Evolutionary conservation across 53 echinoderm and acorn worm species (phyloP), one percentile per base, ranked within the genome.

Genomic region (Arbacia lixula): DNA sequence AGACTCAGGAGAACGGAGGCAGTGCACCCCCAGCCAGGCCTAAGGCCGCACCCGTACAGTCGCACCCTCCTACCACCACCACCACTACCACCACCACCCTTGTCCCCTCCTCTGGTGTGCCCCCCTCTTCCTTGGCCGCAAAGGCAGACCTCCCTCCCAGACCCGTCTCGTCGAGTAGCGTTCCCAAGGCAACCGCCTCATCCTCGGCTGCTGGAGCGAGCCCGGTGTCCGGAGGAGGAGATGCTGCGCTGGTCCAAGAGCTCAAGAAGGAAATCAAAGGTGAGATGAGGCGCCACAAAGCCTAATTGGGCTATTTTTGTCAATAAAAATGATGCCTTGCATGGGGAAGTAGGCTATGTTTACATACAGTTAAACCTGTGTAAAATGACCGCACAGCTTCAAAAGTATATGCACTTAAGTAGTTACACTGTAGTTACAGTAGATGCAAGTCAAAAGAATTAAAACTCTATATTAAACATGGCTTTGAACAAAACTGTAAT

Each of bases 261-360:
- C 17, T 77, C 24, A 77, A 77, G 58, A 77, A 77, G 58, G 77
- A 60, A 57, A 77, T 77, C 41, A 77, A 77, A 77, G 21, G 77
- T 77, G 40, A 53, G 66, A 22, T n/a, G n/a, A n/a, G n/a, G n/a
- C n/a, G n/a, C n/a, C n/a, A n/a, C n/a, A n/a, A n/a, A n/a, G n/a
- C n/a, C n/a, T n/a, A n/a, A n/a, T n/a, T n/a, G n/a, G n/a, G n/a
- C n/a, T n/a, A n/a, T n/a, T n/a, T n/a, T n/a, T n/a, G n/a, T n/a
- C n/a, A n/a, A n/a, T n/a, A n/a, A n/a, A n/a, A n/a, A n/a, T n/a
- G n/a, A n/a, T n/a, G n/a, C n/a, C n/a, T n/a, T n/a, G n/a, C n/a
- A n/a, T n/a, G n/a, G n/a, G n/a, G n/a, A n/a, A n/a, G n/a, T n/a
- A n/a, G n/a, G n/a, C n/a, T n/a, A n/a, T n/a, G n/a, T n/a, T n/a